phyloP scores from a whole-genome alignment of 2,113 vertebrate genomes.

The Tor tambroides region DNA sequence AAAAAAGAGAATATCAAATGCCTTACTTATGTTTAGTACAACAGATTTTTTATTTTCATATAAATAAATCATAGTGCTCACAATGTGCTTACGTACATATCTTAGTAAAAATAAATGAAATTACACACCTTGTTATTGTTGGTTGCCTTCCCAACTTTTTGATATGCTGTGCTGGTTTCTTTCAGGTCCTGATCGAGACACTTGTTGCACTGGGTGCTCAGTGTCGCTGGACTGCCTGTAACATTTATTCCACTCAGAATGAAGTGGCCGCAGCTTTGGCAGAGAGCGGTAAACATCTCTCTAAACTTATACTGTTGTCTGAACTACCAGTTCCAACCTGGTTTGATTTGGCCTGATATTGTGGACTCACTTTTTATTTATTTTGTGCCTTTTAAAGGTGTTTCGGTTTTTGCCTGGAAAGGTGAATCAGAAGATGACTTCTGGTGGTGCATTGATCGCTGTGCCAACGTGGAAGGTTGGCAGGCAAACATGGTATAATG shows the following conservation, averaged over 20 bases:
- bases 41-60: background rate
- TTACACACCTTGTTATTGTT: background rate
- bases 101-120: background rate
- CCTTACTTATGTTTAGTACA: background rate
- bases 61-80: background rate
- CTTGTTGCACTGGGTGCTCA: constrained; percentile 94
- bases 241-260: constrained; percentile 98
- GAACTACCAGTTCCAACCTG: background rate
- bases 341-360: background rate
- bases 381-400: constrained; percentile 76
- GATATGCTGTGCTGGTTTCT: constrained; percentile 9
- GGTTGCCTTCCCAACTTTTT: background rate
- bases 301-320: background rate
- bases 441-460: constrained; percentile 99
- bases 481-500: constrained; percentile 93
- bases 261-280: constrained; percentile 95
- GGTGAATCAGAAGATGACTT: constrained; percentile 98
- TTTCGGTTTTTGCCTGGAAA: constrained; percentile 98
- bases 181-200: constrained; percentile 95
- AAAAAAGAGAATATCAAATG: background rate
- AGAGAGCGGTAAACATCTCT: constrained; percentile 82
- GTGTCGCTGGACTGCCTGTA: constrained; percentile 98
- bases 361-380: constrained; percentile 36
- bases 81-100: background rate
- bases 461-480: constrained; percentile 93